Conservation (phyloP, 2,888 invertebrate species). For the Cyclophora albipunctata region DNA sequence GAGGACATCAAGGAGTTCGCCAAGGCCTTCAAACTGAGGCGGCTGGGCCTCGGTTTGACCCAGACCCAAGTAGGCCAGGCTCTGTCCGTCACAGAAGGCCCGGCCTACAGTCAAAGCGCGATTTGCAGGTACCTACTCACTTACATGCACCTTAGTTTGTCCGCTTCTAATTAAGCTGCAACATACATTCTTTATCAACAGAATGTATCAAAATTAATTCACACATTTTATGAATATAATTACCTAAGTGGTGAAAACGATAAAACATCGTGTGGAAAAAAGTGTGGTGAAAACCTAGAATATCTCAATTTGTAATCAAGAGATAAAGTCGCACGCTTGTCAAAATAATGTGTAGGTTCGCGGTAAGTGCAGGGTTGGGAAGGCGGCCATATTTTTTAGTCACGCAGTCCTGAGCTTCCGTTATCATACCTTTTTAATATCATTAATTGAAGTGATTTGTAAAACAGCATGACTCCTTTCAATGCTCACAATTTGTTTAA, state of each 20-base stretch:
- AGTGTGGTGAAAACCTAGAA: neutral
- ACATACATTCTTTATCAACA: too few species aligned
- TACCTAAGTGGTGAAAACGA: neutral
- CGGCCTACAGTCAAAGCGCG: conserved; percentile 98
- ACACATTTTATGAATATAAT: too few species aligned
- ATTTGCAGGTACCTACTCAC: conserved; percentile 90
- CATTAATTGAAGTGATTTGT: conserved; percentile 76
- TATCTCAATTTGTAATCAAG: conserved; percentile 28
- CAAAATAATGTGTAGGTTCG: conserved; percentile 36
- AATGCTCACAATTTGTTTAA: conserved; percentile 73
- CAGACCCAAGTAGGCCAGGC: conserved; percentile 99
- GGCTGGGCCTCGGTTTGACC: conserved; percentile 94
- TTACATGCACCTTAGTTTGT: neutral
- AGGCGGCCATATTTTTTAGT: conserved; percentile 42
- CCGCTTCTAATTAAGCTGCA: too few species aligned
- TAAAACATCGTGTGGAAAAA: conserved; percentile 2
- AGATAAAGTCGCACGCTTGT: conserved; percentile 67
- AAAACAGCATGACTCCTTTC: conserved; percentile 75
- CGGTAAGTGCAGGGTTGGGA: conserved; percentile 24
- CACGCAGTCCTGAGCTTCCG: conserved; percentile 48
- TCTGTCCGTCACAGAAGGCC: conserved; percentile 95
- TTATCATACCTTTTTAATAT: conserved; percentile 72
- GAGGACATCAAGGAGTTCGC: conserved; percentile 99
- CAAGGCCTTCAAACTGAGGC: conserved; percentile 95
- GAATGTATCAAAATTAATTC: too few species aligned